A percentile compares a stretch with the other conserved stretches of the same genome.
Conservation (phyloP, 2,797 vertebrate species). For the Eleutherodactylus coqui region DNA sequence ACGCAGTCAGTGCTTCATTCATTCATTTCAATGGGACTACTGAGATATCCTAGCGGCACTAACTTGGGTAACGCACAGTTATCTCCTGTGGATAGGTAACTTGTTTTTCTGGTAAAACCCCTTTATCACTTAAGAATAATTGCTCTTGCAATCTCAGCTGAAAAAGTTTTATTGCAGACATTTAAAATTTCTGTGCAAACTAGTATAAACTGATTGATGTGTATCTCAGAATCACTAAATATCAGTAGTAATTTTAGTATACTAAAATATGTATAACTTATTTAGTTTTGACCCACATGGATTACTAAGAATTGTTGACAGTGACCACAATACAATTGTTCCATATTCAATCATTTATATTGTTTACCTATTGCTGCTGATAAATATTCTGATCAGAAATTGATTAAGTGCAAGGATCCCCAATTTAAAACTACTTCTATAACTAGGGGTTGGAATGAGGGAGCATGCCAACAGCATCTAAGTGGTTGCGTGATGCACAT, state of each 20-base stretch:
- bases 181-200: neutral
- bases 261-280: slow-evolving; percentile 16
- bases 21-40: no score
- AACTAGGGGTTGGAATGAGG: no score
- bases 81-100: no score
- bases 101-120: no score
- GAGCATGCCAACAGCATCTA: no score
- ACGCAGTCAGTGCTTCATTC: no score
- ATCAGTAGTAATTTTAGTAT: neutral
- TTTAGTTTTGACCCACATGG: neutral
- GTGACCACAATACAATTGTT: neutral
- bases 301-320: neutral
- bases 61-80: no score
- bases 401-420: neutral
- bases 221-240: neutral
- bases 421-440: neutral
- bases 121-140: slow-evolving; percentile 10
- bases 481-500: no score
- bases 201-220: neutral
- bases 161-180: neutral
- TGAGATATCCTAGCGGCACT: no score
- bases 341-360: neutral
- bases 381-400: neutral
- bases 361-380: neutral
- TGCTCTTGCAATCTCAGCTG: neutral